Conservation (phyloP, 2,888 invertebrate species). For the Alloscopus bannaensis region DNA sequence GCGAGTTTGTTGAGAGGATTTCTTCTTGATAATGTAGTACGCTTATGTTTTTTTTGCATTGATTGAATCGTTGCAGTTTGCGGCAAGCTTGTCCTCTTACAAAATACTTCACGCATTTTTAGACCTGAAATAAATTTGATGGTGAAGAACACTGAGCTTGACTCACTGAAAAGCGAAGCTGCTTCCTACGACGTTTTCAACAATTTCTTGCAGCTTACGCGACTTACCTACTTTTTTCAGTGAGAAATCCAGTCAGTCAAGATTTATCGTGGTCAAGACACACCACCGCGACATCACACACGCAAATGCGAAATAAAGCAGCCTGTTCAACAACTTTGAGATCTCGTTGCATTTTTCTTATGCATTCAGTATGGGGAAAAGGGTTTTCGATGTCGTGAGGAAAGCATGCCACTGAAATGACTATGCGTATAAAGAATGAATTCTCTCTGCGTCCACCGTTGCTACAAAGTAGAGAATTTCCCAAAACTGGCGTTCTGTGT, state of each 20-base stretch:
- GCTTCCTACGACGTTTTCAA: too few relatives aligned
- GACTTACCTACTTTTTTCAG: conserved; percentile 59
- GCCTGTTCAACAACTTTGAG: conserved; percentile 11
- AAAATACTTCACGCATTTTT: neutral
- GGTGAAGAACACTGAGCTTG: neutral
- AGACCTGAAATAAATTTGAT: neutral
- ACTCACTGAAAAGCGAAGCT: conserved; percentile 28
- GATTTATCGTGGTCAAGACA: conserved; percentile 39
- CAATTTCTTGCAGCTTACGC: too few relatives aligned
- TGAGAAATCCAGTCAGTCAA: conserved; percentile 56
- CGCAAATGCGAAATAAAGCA: neutral
- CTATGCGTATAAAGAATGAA: neutral
- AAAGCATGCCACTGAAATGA: neutral
- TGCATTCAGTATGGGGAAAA: neutral
- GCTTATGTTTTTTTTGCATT: too few relatives aligned
- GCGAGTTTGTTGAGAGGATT: too few relatives aligned
- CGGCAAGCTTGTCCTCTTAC: neutral
- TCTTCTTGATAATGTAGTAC: too few relatives aligned
- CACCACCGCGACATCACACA: too few relatives aligned
- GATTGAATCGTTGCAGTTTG: neutral
- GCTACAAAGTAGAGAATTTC: too few relatives aligned
- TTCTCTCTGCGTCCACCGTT: neutral
- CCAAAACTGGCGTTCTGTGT: too few relatives aligned
- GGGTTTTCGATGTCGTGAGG: neutral
- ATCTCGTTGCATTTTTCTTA: conserved; percentile 15